phyloP scores from a whole-genome alignment of 2,113 vertebrate species.

The Poeciliopsis retropinna region DNA sequence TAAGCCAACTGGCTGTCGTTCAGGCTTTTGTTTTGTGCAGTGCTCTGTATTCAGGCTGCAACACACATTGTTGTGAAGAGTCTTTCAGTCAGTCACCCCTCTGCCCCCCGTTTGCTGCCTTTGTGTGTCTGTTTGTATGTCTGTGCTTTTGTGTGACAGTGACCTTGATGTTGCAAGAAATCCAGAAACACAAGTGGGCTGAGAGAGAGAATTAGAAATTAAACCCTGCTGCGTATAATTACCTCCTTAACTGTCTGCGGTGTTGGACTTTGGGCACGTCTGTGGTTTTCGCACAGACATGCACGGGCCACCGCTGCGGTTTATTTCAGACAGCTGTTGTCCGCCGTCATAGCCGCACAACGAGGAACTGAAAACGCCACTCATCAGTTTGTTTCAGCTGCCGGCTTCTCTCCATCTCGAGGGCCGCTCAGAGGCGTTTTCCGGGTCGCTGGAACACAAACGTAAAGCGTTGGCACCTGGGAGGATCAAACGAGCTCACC shows the following conservation, averaged over 20 bases:
- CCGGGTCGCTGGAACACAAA: not conserved
- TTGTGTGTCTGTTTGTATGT: constrained; percentile 37
- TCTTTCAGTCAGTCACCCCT: constrained; percentile 51
- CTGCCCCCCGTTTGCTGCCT: constrained; percentile 14
- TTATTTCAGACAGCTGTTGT: not conserved
- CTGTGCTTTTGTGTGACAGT: constrained; percentile 40
- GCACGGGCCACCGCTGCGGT: constrained; percentile 19
- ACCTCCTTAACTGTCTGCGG: constrained; percentile 29
- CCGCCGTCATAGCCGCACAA: not conserved
- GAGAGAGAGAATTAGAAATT: constrained; percentile 48
- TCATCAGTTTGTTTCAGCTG: not conserved
- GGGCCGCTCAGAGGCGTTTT: not conserved
- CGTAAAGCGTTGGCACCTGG: not conserved
- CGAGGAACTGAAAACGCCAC: not conserved
- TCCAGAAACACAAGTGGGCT: constrained; percentile 38
- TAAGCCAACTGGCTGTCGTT: constrained; percentile 74
- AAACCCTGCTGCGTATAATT: constrained; percentile 43
- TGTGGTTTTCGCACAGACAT: constrained; percentile 26
- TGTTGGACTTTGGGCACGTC: constrained; percentile 28
- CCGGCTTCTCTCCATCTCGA: not conserved
- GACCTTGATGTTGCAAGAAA: constrained; percentile 59
- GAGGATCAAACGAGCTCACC: not conserved
- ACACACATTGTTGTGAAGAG: constrained; percentile 69
- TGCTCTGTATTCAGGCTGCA: constrained; percentile 69
- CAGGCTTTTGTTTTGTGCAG: constrained; percentile 66